Evolutionary conservation across 2,888 invertebrate genomes (phyloP), one percentile per base, ranked within the genome.

Genomic region (Tetheella fluctuosa): DNA sequence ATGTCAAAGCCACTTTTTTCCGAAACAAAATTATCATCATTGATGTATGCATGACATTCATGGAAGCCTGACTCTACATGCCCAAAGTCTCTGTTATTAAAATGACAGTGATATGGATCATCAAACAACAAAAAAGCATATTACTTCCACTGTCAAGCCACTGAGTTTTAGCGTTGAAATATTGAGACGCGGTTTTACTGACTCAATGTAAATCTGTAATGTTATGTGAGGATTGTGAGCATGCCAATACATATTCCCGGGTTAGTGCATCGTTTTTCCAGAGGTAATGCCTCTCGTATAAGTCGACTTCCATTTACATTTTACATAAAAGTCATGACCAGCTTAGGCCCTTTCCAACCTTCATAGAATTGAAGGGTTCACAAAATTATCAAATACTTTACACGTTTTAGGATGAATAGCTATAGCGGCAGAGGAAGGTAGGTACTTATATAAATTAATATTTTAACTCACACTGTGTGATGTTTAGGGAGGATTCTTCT

Each of bases 121-220:
- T 48, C 10, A 48, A 48, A 20, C 48, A 48, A 48, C 48, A 48
- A 20, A 48, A 48, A 42, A 48, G 48, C 48, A 48, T 48, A 48
- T 48, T 48, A 48, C 48, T 48, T 20, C 48, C 20, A 48, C 1
- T 20, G 48, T 20, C 3, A 10, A 1, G 48, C 48, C 20, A n/a
- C 39, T 6, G n/a, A 39, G 39, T n/a, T n/a, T 6, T 4, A 39
- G 39, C n/a, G 15, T 37, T n/a, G 48, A 8, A 20, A 48, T 48
- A 48, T 48, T 8, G 48, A 48, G 17, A 20, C 48, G 48, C 17
- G 48, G 48, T 48, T 20, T 48, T 48, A 48, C 20, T n/a, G 20
- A 20, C 20, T 20, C 20, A 39, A 39, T 39, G n/a, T 39, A n/a
- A 39, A 39, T 39, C 39, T 39, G 39, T 39, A 39, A 39, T 39